These are phyloP conservation scores for Rhinolophus ferrumequinum DNA, from an alignment of 2,113 vertebrate species.

Conservation along the genomic window DNA sequence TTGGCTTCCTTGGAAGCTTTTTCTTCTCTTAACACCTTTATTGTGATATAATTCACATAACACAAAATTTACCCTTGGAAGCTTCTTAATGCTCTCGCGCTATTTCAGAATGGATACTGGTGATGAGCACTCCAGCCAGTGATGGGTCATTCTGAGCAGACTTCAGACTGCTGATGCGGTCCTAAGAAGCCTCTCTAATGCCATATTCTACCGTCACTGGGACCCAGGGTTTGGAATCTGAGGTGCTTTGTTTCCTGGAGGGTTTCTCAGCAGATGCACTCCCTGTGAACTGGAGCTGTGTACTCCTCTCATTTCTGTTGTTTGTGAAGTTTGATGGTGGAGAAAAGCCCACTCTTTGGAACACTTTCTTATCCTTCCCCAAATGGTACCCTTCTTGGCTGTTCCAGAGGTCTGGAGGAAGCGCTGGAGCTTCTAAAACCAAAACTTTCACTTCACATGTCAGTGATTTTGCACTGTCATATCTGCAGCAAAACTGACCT, in stretches of 20 bases:
- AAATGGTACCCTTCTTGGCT: slow-evolving; percentile 27
- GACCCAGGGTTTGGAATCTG: background rate
- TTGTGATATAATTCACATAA: background rate
- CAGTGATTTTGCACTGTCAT: slow-evolving; percentile 76
- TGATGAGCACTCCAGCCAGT: background rate
- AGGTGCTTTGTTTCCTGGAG: slow-evolving; percentile 11
- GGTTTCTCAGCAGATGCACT: background rate
- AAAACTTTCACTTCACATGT: slow-evolving; percentile 72
- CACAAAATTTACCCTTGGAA: background rate
- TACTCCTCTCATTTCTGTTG: background rate
- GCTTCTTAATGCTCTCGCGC: background rate
- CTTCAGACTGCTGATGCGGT: background rate
- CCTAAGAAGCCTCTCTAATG: background rate
- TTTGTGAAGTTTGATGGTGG: background rate
- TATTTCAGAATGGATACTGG: background rate
- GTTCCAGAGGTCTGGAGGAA: slow-evolving; percentile 13
- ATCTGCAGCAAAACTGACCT: slow-evolving; percentile 70
- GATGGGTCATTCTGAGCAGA: background rate
- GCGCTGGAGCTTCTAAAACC: slow-evolving; percentile 55
- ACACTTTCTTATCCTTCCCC: background rate
- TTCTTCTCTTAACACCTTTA: background rate
- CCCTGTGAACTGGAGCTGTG: background rate
- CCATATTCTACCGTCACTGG: background rate
- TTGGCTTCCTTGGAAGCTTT: background rate
- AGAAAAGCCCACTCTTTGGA: background rate